These are phyloP conservation scores for Plectus sambesii DNA, from an alignment of 1,140 invertebrate genomes.

Conservation along the genomic window DNA sequence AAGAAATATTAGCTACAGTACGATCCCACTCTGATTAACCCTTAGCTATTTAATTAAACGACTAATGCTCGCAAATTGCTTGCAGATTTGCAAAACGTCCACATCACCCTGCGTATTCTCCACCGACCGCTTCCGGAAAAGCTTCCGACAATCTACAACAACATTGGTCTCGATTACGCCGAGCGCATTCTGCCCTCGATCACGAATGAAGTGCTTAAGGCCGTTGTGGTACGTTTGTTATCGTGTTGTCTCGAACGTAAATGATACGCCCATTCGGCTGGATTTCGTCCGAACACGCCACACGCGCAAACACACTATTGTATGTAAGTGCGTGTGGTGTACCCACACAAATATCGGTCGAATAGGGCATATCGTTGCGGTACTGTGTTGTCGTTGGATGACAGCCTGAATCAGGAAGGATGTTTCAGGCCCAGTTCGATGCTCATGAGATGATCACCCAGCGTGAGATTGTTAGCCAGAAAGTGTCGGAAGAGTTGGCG, in stretches of 20 bases:
- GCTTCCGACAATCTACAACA: slow-evolving; percentile 81
- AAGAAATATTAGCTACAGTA: no score
- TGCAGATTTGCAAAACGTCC: slow-evolving; percentile 96
- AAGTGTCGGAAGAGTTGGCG: slow-evolving; percentile 78
- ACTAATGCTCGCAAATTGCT: slow-evolving; percentile 8
- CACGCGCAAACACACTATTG: no score
- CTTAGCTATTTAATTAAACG: no score
- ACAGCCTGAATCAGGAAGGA: background rate
- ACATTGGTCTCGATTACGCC: slow-evolving; percentile 92
- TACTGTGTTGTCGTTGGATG: background rate
- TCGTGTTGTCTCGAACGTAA: background rate
- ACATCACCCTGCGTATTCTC: slow-evolving; percentile 92
- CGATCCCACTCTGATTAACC: no score
- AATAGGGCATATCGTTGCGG: no score
- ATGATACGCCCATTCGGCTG: background rate
- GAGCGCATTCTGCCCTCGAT: slow-evolving; percentile 96
- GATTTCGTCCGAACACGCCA: no score
- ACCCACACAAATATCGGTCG: no score
- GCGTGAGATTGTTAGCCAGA: slow-evolving; percentile 89
- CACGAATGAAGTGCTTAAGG: slow-evolving; percentile 95
- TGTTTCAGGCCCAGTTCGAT: slow-evolving; percentile 82
- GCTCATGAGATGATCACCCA: slow-evolving; percentile 97
- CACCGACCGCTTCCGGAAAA: slow-evolving; percentile 80
- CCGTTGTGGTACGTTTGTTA: slow-evolving; percentile 64
- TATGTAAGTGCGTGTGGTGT: no score